Base-by-base conservation (phyloP, 2,888 invertebrate genomes). In the Torymus aiolomorphi region DNA sequence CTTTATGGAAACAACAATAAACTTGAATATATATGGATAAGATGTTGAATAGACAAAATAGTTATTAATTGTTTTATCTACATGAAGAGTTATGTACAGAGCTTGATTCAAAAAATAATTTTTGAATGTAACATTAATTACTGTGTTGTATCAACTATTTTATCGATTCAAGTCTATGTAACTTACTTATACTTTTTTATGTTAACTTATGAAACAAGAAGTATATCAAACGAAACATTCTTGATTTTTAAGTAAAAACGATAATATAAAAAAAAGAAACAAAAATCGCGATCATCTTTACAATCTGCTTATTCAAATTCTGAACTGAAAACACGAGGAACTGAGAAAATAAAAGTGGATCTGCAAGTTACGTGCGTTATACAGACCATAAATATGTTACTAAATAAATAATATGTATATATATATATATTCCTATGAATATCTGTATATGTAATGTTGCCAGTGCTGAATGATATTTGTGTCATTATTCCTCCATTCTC, bases 401-500 rank as follows among this genome's bases (percentile, higher is more conserved):
- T 76, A 69, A 76, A 69, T 80, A 76, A 80, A 76, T 80, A 80
- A 62, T 80, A 76, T 71, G 8, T 76, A 57, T 77, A 49, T 59
- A 66, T 59, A 59, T 63, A 11, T 51, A 57, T n/a, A 57, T 31
- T 31, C 31, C 2, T 31, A 31, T 31, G 8, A 31, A 31, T 31
- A 31, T 31, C 31, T 3, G 2, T 31, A 3, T 74, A 42, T 65
- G 51, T 18, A 63, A 59, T 63, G 63, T 14, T 66, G 72, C 18
- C n/a, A 67, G 5, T 31, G 61, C 16, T 66, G 65, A 77, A 31
- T 12, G 14, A 59, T 76, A 31, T 65, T 59, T 49, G 57, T 13
- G 11, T 56, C 56, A 51, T 24, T 57, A 31, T 42, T 52, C 12
- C 57, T 70, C 59, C 51, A 42, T 59, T 52, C 4, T 24, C 49